phyloP scores from a whole-genome alignment of 2,113 vertebrate genomes.

The Osmerus mordax region DNA sequence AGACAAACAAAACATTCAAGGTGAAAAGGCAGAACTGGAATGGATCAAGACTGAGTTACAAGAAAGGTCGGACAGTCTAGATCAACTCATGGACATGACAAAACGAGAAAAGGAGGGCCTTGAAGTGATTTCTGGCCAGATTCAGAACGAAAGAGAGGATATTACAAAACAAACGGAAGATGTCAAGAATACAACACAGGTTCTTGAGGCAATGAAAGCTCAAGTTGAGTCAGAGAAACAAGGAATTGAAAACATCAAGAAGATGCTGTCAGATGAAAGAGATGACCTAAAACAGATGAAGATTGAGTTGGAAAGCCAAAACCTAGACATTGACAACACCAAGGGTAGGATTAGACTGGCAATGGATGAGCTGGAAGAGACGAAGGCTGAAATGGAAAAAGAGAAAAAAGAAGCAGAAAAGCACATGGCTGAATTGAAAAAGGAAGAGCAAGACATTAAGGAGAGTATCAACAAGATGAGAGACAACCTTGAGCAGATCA shows the following conservation, averaged over 20 bases:
- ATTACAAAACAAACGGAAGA: constrained; percentile 23
- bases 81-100: neutral
- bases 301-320: too few species aligned
- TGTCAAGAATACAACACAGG: constrained; percentile 3
- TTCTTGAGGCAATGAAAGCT: constrained; percentile 6
- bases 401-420: constrained; percentile 15
- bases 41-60: too few species aligned
- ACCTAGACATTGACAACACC: too few species aligned
- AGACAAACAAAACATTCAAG: too few species aligned
- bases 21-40: too few species aligned
- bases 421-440: too few species aligned
- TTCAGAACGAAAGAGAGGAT: neutral
- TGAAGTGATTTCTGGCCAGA: neutral
- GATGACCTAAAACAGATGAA: too few species aligned
- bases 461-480: neutral
- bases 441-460: neutral
- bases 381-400: constrained; percentile 14
- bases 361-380: neutral
- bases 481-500: too few species aligned
- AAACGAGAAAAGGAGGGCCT: constrained; percentile 1
- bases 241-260: constrained; percentile 9
- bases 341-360: too few species aligned
- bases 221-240: constrained; percentile 15
- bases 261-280: constrained; percentile 8
- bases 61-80: too few species aligned